These are phyloP conservation scores for Promerops cafer DNA, from an alignment of 2,113 vertebrate genomes.

Conservation along the genomic window DNA sequence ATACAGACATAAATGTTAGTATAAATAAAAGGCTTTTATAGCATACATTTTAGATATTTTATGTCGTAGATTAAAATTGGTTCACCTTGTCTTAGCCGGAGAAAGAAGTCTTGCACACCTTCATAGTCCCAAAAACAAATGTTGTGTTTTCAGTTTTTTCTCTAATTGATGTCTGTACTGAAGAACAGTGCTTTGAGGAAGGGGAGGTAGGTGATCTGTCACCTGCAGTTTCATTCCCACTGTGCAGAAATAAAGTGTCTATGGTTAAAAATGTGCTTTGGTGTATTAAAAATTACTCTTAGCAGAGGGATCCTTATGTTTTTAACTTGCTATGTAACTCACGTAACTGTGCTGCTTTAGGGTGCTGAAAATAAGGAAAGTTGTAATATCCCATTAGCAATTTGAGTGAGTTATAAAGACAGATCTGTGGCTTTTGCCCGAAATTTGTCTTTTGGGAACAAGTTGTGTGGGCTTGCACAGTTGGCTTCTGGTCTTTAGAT, in stretches of 20 bases:
- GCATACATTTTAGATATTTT: not conserved
- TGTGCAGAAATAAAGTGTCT: not conserved
- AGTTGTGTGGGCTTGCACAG: constrained; percentile 40
- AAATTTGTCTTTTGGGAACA: constrained; percentile 18
- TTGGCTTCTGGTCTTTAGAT: constrained; percentile 14
- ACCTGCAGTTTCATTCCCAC: not conserved
- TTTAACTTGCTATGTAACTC: constrained; percentile 13
- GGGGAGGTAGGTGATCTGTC: not conserved
- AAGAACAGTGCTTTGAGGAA: not conserved
- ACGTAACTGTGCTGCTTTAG: constrained; percentile 28
- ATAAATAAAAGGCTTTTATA: not conserved
- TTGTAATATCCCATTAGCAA: not conserved
- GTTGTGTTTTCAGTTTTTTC: not conserved
- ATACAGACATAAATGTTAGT: constrained; percentile 16
- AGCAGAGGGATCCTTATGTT: not conserved
- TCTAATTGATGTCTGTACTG: not conserved
- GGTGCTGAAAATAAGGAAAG: constrained; percentile 27
- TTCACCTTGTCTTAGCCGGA: not conserved
- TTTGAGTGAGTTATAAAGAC: constrained; percentile 11
- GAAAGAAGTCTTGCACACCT: not conserved
- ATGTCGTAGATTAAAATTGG: not conserved
- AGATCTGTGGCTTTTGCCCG: not conserved
- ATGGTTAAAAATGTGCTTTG: constrained; percentile 23
- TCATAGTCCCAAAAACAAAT: not conserved
- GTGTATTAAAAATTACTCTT: not conserved